Evolutionary conservation across 1,140 invertebrate species (phyloP).

Genomic region (Musca domestica): DNA sequence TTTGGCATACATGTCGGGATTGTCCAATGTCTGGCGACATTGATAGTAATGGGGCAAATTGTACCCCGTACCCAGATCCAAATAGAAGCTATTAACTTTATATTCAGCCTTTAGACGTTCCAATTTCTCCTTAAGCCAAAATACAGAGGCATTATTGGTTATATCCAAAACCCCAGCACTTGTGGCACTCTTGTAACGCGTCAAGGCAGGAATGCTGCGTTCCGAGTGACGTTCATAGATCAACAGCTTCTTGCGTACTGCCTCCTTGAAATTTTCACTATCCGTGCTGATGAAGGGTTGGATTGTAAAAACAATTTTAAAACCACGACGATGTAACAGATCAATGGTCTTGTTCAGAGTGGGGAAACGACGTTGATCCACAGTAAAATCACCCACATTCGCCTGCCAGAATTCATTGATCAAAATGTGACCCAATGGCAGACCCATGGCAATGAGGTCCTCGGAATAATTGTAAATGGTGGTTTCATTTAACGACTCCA

Average conservation of each 20-base stretch:
- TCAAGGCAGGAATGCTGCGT: slow-evolving; percentile 70
- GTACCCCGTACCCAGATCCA: slow-evolving; percentile 84
- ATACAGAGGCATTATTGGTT: slow-evolving; percentile 73
- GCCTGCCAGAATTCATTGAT: slow-evolving; percentile 84
- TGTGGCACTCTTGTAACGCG: slow-evolving; percentile 70
- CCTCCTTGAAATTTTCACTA: slow-evolving; percentile 73
- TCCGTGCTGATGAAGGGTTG: slow-evolving; percentile 86
- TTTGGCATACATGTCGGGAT: slow-evolving; percentile 79
- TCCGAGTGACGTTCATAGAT: slow-evolving; percentile 72
- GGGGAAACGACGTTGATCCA: slow-evolving; percentile 71
- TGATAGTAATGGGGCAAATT: slow-evolving; percentile 85
- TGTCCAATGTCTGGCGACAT: slow-evolving; percentile 68
- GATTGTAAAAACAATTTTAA: slow-evolving; percentile 78
- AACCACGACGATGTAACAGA: slow-evolving; percentile 78
- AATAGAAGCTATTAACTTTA: slow-evolving; percentile 83
- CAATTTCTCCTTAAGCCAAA: slow-evolving; percentile 78
- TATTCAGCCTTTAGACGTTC: slow-evolving; percentile 69
- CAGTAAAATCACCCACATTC: slow-evolving; percentile 72
- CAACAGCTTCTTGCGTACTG: slow-evolving; percentile 68
- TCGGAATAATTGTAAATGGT: slow-evolving; percentile 79
- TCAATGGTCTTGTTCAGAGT: slow-evolving; percentile 75
- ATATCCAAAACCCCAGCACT: slow-evolving; percentile 82
- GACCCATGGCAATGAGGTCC: slow-evolving; percentile 69
- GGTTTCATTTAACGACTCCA: slow-evolving; percentile 62
- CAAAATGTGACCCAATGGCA: slow-evolving; percentile 76